phyloP scores from a whole-genome alignment of 2,797 vertebrate species.

The Meda fulgida region DNA sequence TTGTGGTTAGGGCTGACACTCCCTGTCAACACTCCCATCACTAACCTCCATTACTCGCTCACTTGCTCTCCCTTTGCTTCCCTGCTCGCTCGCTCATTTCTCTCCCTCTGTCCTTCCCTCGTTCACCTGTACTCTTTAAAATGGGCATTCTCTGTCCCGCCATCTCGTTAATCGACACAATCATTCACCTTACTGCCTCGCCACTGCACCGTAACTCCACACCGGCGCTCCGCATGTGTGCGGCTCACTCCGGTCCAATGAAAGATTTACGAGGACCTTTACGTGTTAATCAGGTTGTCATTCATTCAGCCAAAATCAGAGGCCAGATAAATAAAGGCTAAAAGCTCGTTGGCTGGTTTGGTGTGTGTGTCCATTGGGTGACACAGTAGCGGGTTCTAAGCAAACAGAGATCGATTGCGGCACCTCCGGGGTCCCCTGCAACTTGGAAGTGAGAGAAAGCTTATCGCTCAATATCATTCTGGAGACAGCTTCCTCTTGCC shows the following conservation, averaged over 20 bases:
- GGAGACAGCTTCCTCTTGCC: slow-evolving; percentile 69
- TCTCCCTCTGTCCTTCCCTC: slow-evolving; percentile 41
- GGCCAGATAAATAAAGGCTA: slow-evolving; percentile 75
- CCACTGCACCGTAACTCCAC: slow-evolving; percentile 37
- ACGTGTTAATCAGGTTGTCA: slow-evolving; percentile 81
- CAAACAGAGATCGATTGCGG: slow-evolving; percentile 75
- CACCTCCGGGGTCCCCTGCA: slow-evolving; percentile 76
- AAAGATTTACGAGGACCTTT: slow-evolving; percentile 75
- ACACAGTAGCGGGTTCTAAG: slow-evolving; percentile 77
- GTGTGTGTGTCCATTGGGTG: slow-evolving; percentile 68
- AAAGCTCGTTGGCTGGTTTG: slow-evolving; percentile 60
- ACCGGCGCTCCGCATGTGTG: slow-evolving; percentile 6
- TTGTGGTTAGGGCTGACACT: slow-evolving; percentile 79
- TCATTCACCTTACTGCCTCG: slow-evolving; percentile 61
- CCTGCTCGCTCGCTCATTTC: slow-evolving; percentile 55
- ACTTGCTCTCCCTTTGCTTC: slow-evolving; percentile 69
- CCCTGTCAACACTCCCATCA: slow-evolving; percentile 80
- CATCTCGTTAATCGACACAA: slow-evolving; percentile 67
- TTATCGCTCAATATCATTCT: slow-evolving; percentile 74
- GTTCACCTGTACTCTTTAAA: slow-evolving; percentile 55
- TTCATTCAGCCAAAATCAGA: slow-evolving; percentile 75
- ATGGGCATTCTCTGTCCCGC: slow-evolving; percentile 59
- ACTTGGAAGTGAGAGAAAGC: slow-evolving; percentile 75
- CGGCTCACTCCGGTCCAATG: slow-evolving; percentile 55
- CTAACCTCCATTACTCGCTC: slow-evolving; percentile 80